Evolutionary conservation across 1,140 invertebrate genomes (phyloP).

Genomic region (Trichonephila clavipes): DNA sequence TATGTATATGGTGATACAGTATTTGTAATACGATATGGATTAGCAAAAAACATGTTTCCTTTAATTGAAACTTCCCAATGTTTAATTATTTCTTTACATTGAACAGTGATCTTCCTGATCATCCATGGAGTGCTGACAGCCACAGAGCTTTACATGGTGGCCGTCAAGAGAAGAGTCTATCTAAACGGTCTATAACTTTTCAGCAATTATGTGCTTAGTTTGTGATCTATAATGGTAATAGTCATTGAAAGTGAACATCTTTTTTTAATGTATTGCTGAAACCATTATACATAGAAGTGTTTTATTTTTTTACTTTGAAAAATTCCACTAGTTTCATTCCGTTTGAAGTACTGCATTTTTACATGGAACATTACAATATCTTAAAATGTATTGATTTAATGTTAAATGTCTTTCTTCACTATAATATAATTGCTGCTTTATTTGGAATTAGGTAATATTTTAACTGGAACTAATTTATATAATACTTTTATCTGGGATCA

Average conservation of each 20-base stretch:
- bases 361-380: too few relatives aligned
- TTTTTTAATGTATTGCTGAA: background rate
- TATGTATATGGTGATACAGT: background rate
- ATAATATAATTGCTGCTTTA: too few relatives aligned
- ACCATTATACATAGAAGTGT: background rate
- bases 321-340: background rate
- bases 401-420: too few relatives aligned
- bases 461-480: too few relatives aligned
- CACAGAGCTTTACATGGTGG: constrained; percentile 61
- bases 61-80: background rate
- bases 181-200: constrained; percentile 36
- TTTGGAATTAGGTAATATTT: too few relatives aligned
- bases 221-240: constrained; percentile 23
- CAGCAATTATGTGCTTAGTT: background rate
- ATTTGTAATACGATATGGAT: background rate
- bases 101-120: constrained; percentile 12
- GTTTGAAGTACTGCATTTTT: background rate
- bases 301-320: constrained; percentile 3
- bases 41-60: constrained; percentile 12
- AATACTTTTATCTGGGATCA: too few relatives aligned
- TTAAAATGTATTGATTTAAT: too few relatives aligned
- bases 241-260: background rate
- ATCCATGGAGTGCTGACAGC: constrained; percentile 62
- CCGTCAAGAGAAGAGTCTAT: background rate
- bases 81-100: constrained; percentile 60